phyloP scores from a whole-genome alignment of 2,113 vertebrate species.

The Phrynocephalus versicolor region DNA sequence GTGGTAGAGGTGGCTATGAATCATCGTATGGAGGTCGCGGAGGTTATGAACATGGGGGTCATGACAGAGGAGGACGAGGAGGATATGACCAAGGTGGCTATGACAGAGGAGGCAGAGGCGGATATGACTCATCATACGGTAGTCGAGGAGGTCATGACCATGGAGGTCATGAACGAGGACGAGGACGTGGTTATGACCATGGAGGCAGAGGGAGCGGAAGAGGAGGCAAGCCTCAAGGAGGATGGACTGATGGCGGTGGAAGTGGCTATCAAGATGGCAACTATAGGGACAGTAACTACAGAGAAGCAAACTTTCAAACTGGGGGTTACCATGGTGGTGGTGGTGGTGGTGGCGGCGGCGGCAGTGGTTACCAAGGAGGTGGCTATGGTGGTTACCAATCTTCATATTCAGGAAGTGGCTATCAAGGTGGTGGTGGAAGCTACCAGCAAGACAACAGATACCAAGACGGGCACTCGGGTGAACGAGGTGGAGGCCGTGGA shows the following conservation, averaged over 20 bases:
- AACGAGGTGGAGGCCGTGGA: slow-evolving; percentile 77
- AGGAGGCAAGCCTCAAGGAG: slow-evolving; percentile 85
- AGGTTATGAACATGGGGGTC: slow-evolving; percentile 69
- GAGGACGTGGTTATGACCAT: slow-evolving; percentile 81
- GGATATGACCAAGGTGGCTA: slow-evolving; percentile 70
- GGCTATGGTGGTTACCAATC: slow-evolving; percentile 79
- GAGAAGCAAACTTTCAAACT: slow-evolving; percentile 77
- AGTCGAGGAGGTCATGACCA: slow-evolving; percentile 85
- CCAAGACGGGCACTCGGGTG: slow-evolving; percentile 84
- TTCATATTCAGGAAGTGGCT: slow-evolving; percentile 75
- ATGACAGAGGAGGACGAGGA: slow-evolving; percentile 72
- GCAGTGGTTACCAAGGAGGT: slow-evolving; percentile 78
- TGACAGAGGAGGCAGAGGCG: slow-evolving; percentile 75
- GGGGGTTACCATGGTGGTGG: slow-evolving; percentile 78
- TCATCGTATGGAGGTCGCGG: slow-evolving; percentile 75
- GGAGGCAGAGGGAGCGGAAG: slow-evolving; percentile 79
- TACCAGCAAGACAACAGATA: slow-evolving; percentile 84
- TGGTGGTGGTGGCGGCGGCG: slow-evolving; percentile 73
- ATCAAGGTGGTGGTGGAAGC: slow-evolving; percentile 72
- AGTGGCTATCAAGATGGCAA: slow-evolving; percentile 74
- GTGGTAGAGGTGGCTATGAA: slow-evolving; percentile 82
- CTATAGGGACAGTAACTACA: slow-evolving; percentile 79
- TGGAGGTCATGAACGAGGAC: slow-evolving; percentile 72
- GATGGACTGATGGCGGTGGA: slow-evolving; percentile 85
- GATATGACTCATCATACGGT: slow-evolving; percentile 83